phyloP scores from a whole-genome alignment of 1,140 invertebrate species.

The Bombus soroeensis region DNA sequence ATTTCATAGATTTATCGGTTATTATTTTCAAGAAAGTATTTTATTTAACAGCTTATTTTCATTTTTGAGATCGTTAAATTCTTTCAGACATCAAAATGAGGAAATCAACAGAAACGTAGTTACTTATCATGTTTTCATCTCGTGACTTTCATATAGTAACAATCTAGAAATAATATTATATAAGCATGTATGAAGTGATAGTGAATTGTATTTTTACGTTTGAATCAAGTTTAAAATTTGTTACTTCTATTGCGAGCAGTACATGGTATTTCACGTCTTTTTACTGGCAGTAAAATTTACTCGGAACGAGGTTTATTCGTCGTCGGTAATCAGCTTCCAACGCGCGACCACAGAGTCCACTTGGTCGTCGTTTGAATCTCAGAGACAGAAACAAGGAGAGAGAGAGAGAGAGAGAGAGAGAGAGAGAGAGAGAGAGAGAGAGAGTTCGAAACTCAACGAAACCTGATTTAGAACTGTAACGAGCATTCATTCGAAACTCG shows the following conservation, averaged over 20 bases:
- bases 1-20: too few species aligned
- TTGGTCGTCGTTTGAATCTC: conserved; percentile 7
- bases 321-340: conserved; percentile 17
- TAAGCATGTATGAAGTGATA: neutral
- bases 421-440: neutral
- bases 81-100: neutral
- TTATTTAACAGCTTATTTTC: neutral
- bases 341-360: conserved; percentile 8
- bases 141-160: neutral
- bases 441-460: conserved; percentile 15
- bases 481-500: conserved; percentile 16
- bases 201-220: neutral
- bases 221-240: neutral
- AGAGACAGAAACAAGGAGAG: neutral
- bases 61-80: neutral
- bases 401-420: neutral
- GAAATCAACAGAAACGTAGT: neutral
- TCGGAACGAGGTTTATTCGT: neutral
- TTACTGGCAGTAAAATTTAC: neutral
- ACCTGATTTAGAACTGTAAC: conserved; percentile 33
- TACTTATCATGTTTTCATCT: neutral
- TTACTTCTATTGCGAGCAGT: too few species aligned
- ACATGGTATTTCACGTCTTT: neutral
- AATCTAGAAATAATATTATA: too few species aligned
- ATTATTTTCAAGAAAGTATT: too few species aligned